Evolutionary conservation across 2,888 invertebrate species (phyloP), one percentile per base, ranked within the genome.

Genomic region (Sarcophaga variegata): DNA sequence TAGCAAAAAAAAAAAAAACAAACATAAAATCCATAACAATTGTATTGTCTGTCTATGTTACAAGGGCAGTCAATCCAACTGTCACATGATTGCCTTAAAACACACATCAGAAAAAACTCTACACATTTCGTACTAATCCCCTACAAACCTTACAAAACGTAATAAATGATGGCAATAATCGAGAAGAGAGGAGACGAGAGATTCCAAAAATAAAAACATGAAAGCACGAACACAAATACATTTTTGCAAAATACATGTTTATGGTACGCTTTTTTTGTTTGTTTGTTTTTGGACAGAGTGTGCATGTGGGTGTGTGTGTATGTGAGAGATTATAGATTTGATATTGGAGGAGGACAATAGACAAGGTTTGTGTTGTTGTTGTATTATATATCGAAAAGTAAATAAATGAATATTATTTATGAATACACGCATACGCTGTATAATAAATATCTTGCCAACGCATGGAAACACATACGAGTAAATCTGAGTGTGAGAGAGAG

Each of bases 181-280:
- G 37, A 37, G 37, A 37, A 37, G 37, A 10, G 37, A 37, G 1
- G 37, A 37, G 37, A 37, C 37, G 37, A 37, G 37, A 37, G 37
- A 37, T 37, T 37, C 37, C 27, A 64, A 47, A 17, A 3, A 17
- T 17, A 54, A 3, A 12, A 12, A 17, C 14, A 81, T 67, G 27
- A 81, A 60, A 25, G 47, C 69, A 74, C 47, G 22, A 45, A 17
- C 20, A 14, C 63, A 70, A 63, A 69, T 37, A 37, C 37, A 70
- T 70, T 81, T 69, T 75, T 49, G 37, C 22, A 75, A 81, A 76
- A 76, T 45, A 10, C n/a, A 59, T 69, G 75, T 75, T 62, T 49
- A 4, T 49, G 45, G 14, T 71, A n/a, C 11, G 11, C n/a, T 49
- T 49, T 14, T 14, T 22, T 22, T 22, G 22, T 22, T 22, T 22